phyloP scores from a whole-genome alignment of 2,888 invertebrate species.

The Strigamia crassipes region DNA sequence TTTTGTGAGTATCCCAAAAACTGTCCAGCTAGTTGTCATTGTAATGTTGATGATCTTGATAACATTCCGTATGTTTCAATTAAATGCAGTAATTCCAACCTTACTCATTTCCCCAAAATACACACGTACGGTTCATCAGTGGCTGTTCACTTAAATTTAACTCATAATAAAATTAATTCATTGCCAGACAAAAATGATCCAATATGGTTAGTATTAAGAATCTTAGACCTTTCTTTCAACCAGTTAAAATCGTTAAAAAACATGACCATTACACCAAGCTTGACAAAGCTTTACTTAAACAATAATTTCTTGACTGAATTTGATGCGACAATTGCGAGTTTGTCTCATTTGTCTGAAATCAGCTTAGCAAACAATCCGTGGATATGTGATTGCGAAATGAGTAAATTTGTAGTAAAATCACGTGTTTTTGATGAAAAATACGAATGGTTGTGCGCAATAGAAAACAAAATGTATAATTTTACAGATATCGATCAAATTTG shows the following conservation, averaged over 20 bases:
- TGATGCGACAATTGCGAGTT: background rate
- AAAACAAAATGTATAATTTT: background rate
- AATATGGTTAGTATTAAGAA: background rate
- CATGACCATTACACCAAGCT: background rate
- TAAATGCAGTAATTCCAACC: too few relatives aligned
- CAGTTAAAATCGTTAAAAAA: background rate
- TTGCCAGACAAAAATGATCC: background rate
- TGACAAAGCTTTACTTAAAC: background rate
- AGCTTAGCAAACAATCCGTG: background rate
- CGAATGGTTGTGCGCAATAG: background rate
- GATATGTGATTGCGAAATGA: background rate
- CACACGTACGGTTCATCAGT: too few relatives aligned
- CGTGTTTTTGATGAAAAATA: background rate
- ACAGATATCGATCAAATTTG: background rate
- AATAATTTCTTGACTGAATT: background rate
- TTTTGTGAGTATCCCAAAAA: too few relatives aligned
- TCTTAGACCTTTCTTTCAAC: background rate
- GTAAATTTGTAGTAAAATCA: background rate
- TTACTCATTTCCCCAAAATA: too few relatives aligned
- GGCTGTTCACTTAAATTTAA: background rate
- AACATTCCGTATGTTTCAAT: too few relatives aligned
- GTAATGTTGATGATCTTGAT: too few relatives aligned
- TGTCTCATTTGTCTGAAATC: background rate
- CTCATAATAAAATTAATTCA: background rate
- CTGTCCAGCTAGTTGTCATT: too few relatives aligned